phyloP scores from a whole-genome alignment of 2,888 invertebrate genomes.

The Eupithecia insigniata region DNA sequence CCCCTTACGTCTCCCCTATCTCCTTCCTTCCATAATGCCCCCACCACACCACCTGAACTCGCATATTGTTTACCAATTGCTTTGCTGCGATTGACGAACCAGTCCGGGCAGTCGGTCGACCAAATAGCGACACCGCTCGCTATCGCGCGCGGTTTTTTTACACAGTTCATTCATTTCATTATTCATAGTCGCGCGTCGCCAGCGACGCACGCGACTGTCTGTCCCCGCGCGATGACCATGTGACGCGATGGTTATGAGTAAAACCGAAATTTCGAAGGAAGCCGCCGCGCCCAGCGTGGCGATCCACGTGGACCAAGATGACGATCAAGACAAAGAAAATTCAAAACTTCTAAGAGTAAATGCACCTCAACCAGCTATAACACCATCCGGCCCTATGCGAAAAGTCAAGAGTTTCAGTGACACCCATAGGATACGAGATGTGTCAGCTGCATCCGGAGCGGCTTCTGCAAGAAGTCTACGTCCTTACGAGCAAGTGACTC shows the following conservation, averaged over 20 bases:
- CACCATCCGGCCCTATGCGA: conserved; percentile 81
- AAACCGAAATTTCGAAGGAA: conserved; percentile 73
- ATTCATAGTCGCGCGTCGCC: conserved; percentile 75
- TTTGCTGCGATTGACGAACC: conserved; percentile 75
- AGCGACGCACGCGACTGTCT: conserved; percentile 75
- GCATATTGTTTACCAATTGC: conserved; percentile 82
- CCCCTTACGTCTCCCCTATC: conserved; percentile 83
- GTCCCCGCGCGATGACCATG: conserved; percentile 78
- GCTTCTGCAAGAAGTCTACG: conserved; percentile 78
- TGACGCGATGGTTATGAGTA: conserved; percentile 80
- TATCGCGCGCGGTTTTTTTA: conserved; percentile 71
- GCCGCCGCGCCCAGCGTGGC: conserved; percentile 76
- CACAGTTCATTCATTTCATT: conserved; percentile 57
- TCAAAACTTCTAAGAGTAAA: conserved; percentile 73
- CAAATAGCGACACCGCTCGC: conserved; percentile 91
- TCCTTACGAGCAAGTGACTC: conserved; percentile 79
- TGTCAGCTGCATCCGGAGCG: conserved; percentile 75
- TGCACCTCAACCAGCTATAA: conserved; percentile 65
- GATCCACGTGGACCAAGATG: conserved; percentile 75
- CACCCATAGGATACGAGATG: conserved; percentile 78
- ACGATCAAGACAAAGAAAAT: conserved; percentile 70
- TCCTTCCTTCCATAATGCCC: conserved; percentile 83
- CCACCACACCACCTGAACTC: conserved; percentile 66
- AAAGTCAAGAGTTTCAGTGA: conserved; percentile 82
- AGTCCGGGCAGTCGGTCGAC: conserved; percentile 74